Evolutionary conservation across 2,888 invertebrate genomes (phyloP).

Genomic region (Ditylenchus weischeri): DNA sequence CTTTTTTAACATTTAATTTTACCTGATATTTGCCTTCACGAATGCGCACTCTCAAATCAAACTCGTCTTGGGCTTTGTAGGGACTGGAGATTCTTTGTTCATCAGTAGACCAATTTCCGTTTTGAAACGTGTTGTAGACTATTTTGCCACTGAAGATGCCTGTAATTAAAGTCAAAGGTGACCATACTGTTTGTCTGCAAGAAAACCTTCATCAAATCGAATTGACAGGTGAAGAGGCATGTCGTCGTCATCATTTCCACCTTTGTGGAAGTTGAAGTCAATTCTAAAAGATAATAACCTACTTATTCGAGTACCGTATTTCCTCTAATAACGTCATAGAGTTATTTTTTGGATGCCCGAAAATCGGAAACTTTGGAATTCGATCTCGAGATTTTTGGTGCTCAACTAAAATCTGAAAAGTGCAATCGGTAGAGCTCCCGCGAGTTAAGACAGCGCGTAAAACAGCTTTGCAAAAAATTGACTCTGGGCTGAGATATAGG

Average conservation of each 20-base stretch:
- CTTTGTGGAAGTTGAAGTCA: constrained; percentile 58
- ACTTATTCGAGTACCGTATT: no score
- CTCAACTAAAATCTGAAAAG: no score
- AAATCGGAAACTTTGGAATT: no score
- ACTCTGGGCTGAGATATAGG: no score
- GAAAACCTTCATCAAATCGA: constrained; percentile 52
- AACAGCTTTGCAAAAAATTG: no score
- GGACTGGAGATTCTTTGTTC: constrained; percentile 54
- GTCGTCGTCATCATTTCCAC: constrained; percentile 49
- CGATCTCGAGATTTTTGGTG: no score
- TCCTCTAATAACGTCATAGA: no score
- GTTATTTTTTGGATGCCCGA: no score
- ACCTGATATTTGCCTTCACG: constrained; percentile 52
- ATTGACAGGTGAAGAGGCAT: constrained; percentile 57
- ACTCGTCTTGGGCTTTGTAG: constrained; percentile 52
- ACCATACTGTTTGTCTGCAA: background rate
- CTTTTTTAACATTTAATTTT: background rate
- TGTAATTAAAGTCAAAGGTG: background rate
- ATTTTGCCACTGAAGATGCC: constrained; percentile 50
- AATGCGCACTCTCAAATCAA: constrained; percentile 55
- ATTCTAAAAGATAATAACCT: constrained; percentile 39
- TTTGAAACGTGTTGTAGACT: constrained; percentile 50
- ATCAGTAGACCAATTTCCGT: constrained; percentile 55
- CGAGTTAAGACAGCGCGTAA: no score
- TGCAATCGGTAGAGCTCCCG: no score